phyloP scores from a whole-genome alignment of 2,888 invertebrate genomes.

The Dolomedes plantarius region DNA sequence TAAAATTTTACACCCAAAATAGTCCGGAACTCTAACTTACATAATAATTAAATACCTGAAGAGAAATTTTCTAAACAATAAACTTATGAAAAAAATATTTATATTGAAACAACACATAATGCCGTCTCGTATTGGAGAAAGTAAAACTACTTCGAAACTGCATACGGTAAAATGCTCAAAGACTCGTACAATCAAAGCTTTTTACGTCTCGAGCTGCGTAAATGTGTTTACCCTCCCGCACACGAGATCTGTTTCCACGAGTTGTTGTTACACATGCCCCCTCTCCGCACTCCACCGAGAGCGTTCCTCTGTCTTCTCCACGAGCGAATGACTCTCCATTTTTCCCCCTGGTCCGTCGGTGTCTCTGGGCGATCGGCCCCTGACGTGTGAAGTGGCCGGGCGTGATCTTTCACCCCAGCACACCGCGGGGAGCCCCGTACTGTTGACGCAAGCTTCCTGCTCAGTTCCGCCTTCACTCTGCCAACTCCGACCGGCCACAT shows the following conservation, averaged over 20 bases:
- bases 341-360: neutral
- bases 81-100: no score
- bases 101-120: no score
- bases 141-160: no score
- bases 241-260: neutral
- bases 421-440: slow-evolving; percentile 28
- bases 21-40: no score
- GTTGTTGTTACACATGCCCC: neutral
- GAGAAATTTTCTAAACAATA: no score
- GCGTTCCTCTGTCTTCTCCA: neutral
- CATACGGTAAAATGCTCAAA: no score
- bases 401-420: slow-evolving; percentile 47
- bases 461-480: slow-evolving; percentile 42
- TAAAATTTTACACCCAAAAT: no score
- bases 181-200: no score
- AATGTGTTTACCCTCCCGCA: neutral
- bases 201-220: no score
- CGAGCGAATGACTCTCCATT: neutral
- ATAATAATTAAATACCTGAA: no score
- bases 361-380: neutral
- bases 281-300: neutral
- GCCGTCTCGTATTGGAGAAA: no score
- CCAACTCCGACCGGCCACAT: slow-evolving; percentile 11
- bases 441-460: slow-evolving; percentile 63
- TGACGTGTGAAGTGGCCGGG: slow-evolving; percentile 22